phyloP scores from a whole-genome alignment of 2,888 invertebrate genomes.

The Eupithecia vulgata region DNA sequence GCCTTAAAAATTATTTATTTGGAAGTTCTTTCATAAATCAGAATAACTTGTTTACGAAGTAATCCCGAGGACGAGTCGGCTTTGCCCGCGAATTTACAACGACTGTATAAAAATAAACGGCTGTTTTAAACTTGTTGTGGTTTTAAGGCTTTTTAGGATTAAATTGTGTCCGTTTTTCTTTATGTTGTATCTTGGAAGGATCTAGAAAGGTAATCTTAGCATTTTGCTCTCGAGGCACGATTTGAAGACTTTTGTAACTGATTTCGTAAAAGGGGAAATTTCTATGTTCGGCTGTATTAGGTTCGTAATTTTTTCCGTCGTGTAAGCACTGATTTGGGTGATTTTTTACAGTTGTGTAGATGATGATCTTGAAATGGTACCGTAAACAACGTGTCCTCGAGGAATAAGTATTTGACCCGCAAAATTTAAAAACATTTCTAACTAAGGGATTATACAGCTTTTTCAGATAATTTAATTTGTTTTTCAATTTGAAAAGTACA shows the following conservation, averaged over 20 bases:
- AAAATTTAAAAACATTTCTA: too few species aligned
- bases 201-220: not conserved
- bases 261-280: too few species aligned
- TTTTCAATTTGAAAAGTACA: too few species aligned
- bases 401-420: too few species aligned
- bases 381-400: too few species aligned
- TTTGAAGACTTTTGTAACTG: not conserved
- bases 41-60: slow-evolving; percentile 81
- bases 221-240: not conserved
- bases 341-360: too few species aligned
- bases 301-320: too few species aligned
- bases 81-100: slow-evolving; percentile 55
- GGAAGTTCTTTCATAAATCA: slow-evolving; percentile 82
- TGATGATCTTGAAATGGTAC: too few species aligned
- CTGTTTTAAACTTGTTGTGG: slow-evolving; percentile 46
- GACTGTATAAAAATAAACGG: slow-evolving; percentile 57
- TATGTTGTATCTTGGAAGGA: not conserved
- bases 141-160: slow-evolving; percentile 21
- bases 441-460: too few species aligned
- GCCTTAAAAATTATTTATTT: slow-evolving; percentile 80
- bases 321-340: too few species aligned
- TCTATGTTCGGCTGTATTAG: too few species aligned
- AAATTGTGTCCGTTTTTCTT: slow-evolving; percentile 15
- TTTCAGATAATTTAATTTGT: too few species aligned
- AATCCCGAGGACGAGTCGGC: slow-evolving; percentile 67